Percentiles rank a stretch among this genome's conserved stretches.
Conservation (phyloP, 2,113 vertebrate genomes). For the Aspiorhynchus laticeps region DNA sequence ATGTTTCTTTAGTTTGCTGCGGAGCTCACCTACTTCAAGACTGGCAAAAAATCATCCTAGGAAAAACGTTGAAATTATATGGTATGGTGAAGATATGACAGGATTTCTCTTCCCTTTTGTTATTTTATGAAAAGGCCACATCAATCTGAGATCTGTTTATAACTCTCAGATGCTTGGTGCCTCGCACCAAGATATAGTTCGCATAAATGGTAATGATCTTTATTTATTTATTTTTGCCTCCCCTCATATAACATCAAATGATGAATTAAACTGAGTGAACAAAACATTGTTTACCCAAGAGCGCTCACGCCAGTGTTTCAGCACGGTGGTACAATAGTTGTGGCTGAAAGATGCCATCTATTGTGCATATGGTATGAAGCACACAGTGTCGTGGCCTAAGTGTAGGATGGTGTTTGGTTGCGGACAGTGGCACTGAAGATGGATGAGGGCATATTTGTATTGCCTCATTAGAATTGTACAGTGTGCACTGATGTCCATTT, state of each 20-base stretch:
- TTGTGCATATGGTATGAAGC: conserved; percentile 20
- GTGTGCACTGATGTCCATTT: conserved; percentile 29
- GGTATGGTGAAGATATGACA: neutral
- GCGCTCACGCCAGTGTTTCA: conserved; percentile 35
- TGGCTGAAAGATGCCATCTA: conserved; percentile 40
- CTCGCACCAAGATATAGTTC: conserved; percentile 52
- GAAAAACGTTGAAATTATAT: conserved; percentile 22
- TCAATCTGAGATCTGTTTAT: conserved; percentile 63
- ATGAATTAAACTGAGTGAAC: conserved; percentile 55
- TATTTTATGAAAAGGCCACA: conserved; percentile 47
- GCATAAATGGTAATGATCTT: conserved; percentile 43
- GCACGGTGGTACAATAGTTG: neutral
- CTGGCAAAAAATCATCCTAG: conserved; percentile 29
- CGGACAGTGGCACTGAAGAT: conserved; percentile 38
- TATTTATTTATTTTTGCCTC: conserved; percentile 45
- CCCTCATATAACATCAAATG: conserved; percentile 47
- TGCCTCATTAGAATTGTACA: conserved; percentile 5
- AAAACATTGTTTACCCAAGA: conserved; percentile 40
- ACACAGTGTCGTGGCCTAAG: conserved; percentile 27
- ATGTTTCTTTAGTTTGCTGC: conserved; percentile 54
- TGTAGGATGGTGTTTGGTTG: conserved; percentile 37
- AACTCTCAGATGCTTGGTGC: conserved; percentile 59
- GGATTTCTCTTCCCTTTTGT: conserved; percentile 59
- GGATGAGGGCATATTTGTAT: conserved; percentile 36
- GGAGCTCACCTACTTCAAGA: conserved; percentile 21